These are phyloP conservation scores for Calcarius lapponicus DNA, from an alignment of 2,797 vertebrate genomes.

Conservation along the genomic window DNA sequence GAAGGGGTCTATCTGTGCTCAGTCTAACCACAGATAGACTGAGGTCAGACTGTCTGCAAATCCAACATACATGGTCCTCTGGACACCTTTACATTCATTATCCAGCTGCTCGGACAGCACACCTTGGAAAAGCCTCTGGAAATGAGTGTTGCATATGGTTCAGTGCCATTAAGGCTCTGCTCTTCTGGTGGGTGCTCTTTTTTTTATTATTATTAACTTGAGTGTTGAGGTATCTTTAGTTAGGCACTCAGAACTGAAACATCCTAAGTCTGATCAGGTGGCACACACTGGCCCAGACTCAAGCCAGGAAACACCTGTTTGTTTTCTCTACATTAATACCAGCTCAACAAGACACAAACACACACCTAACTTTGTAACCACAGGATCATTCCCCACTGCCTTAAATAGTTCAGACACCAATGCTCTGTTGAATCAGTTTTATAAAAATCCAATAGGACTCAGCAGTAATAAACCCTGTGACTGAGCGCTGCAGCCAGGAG, in stretches of 20 bases:
- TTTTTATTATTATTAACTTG: slow-evolving; percentile 3
- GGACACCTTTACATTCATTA: not conserved
- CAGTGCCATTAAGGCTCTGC: not conserved
- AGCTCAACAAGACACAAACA: slow-evolving; percentile 20
- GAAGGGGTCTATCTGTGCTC: not conserved
- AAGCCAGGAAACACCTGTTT: not conserved
- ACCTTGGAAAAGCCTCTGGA: not conserved
- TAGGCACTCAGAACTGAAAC: not conserved
- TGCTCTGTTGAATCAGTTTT: slow-evolving; percentile 8
- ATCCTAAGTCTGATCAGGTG: not conserved
- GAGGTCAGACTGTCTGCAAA: not conserved
- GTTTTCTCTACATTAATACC: slow-evolving; percentile 37
- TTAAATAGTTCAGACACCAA: slow-evolving; percentile 29
- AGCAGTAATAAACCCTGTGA: not conserved
- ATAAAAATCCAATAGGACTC: not conserved
- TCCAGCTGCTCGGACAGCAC: not conserved
- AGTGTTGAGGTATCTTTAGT: not conserved
- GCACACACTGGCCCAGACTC: not conserved
- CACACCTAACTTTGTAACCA: not conserved
- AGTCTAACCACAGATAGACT: slow-evolving; percentile 14
- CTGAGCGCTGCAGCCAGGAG: not conserved
- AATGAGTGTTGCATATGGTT: not conserved
- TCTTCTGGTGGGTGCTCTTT: not conserved
- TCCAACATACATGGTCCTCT: not conserved
- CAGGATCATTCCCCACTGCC: not conserved